Conservation (phyloP, 2,797 vertebrate species). For the Pseudomugil gertrudae region DNA sequence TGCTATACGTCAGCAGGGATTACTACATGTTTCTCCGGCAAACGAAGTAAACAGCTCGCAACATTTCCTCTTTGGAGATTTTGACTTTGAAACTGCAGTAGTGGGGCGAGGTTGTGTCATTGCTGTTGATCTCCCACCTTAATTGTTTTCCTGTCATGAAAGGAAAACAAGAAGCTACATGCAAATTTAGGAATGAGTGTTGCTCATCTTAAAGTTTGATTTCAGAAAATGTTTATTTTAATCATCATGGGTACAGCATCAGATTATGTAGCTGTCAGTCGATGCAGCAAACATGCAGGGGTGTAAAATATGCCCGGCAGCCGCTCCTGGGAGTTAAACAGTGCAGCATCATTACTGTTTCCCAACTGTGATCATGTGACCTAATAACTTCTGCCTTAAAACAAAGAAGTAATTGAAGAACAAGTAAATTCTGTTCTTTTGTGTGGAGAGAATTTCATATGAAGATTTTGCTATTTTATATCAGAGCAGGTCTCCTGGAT, state of each 20-base stretch:
- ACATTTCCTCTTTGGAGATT: constrained; percentile 39
- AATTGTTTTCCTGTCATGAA: constrained; percentile 47
- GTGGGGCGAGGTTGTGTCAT: constrained; percentile 11
- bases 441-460: constrained; percentile 2
- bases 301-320: neutral
- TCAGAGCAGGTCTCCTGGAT: constrained; percentile 32
- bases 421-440: constrained; percentile 14
- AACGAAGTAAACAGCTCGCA: constrained; percentile 50
- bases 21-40: constrained; percentile 17
- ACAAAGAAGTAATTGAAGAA: constrained; percentile 15
- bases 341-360: neutral
- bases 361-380: constrained; percentile 1
- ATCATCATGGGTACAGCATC: constrained; percentile 31
- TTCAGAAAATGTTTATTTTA: constrained; percentile 33
- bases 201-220: constrained; percentile 34
- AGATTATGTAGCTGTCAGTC: constrained; percentile 28
- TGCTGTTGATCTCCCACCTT: constrained; percentile 31
- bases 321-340: constrained; percentile 17
- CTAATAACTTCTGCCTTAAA: constrained; percentile 10
- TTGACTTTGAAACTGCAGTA: constrained; percentile 27
- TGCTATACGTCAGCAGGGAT: constrained; percentile 15
- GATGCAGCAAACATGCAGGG: constrained; percentile 14
- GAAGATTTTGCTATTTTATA: constrained; percentile 28
- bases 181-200: constrained; percentile 31
- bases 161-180: constrained; percentile 34